Conservation (phyloP, 2,888 invertebrate species). For the Atrina japonica region DNA sequence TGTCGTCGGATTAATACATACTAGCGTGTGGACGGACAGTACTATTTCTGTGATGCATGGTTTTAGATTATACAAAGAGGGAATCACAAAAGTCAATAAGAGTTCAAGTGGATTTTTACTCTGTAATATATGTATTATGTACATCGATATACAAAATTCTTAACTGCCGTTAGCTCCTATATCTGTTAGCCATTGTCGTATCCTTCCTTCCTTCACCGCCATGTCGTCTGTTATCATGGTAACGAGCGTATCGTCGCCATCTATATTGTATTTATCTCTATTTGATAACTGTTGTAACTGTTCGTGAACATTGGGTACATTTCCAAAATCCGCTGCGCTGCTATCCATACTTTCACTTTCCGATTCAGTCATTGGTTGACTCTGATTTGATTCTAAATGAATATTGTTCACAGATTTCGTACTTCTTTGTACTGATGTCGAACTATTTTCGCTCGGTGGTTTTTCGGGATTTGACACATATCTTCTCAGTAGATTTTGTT, state of each 20-base stretch:
- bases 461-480: slow-evolving; percentile 62
- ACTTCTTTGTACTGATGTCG: slow-evolving; percentile 49
- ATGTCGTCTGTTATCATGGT: slow-evolving; percentile 59
- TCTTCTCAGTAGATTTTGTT: slow-evolving; percentile 56
- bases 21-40: no score
- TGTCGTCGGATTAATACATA: no score
- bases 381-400: slow-evolving; percentile 44
- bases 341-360: slow-evolving; percentile 50
- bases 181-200: slow-evolving; percentile 69
- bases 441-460: slow-evolving; percentile 21
- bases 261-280: slow-evolving; percentile 2
- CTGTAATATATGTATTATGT: no score
- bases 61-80: no score
- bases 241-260: slow-evolving; percentile 40
- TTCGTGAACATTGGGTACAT: slow-evolving; percentile 13
- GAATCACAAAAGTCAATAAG: no score
- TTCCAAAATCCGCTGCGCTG: slow-evolving; percentile 30
- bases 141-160: no score
- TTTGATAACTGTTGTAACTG: slow-evolving; percentile 14
- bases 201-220: slow-evolving; percentile 62
- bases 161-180: slow-evolving; percentile 54
- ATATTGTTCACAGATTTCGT: slow-evolving; percentile 61
- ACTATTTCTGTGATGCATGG: no score
- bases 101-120: no score
- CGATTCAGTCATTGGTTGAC: slow-evolving; percentile 46